Conservation (phyloP, 2,797 vertebrate species). For the Mus minutoides region DNA sequence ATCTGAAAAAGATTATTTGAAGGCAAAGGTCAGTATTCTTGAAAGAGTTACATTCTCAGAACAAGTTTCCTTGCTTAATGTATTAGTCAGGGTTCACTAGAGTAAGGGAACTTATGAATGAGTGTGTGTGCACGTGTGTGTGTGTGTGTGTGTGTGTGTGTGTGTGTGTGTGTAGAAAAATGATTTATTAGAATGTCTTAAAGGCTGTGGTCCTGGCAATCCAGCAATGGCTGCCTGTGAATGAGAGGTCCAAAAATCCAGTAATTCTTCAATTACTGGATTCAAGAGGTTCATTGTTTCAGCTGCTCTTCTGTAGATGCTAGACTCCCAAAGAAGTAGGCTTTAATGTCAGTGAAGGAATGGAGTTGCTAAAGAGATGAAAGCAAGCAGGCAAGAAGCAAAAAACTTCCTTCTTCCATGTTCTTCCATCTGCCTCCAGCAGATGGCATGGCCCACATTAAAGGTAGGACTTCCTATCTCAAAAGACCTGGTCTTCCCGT, state of each 20-base stretch:
- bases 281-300: neutral
- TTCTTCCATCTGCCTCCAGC: neutral
- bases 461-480: neutral
- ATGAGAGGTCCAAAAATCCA: neutral
- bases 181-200: neutral
- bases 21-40: slow-evolving; percentile 1
- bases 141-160: too few species aligned
- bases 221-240: neutral
- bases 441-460: neutral
- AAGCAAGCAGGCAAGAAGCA: neutral
- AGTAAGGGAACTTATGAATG: neutral
- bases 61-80: neutral
- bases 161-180: neutral
- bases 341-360: neutral
- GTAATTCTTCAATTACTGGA: neutral
- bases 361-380: neutral
- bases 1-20: neutral
- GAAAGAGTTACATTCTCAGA: neutral
- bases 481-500: neutral
- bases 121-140: too few species aligned
- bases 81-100: neutral
- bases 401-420: neutral
- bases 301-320: neutral
- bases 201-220: neutral
- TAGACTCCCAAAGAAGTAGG: neutral